These are phyloP conservation scores for Miichthys miiuy DNA, from an alignment of 2,797 vertebrate genomes.

Conservation along the genomic window DNA sequence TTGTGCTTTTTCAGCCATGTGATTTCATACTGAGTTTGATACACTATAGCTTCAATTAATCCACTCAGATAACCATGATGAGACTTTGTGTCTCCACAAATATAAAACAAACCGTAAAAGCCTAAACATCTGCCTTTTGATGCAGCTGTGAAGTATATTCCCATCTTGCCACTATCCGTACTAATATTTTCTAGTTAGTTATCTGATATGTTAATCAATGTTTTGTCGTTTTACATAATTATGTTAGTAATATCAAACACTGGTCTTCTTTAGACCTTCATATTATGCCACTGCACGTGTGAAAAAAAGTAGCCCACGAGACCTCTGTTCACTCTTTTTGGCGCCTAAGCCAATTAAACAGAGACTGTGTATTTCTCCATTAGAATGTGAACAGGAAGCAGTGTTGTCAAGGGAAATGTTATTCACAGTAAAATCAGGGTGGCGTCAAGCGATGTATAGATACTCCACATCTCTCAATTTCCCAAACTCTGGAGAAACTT, in stretches of 20 bases:
- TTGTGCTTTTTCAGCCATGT: neutral
- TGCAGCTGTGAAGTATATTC: neutral
- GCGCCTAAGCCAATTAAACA: neutral
- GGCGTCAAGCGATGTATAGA: neutral
- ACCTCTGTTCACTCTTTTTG: neutral
- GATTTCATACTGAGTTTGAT: neutral
- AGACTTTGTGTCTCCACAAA: neutral
- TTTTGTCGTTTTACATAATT: neutral
- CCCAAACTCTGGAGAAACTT: neutral
- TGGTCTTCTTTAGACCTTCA: neutral
- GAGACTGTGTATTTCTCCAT: constrained; percentile 3
- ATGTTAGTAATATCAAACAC: neutral
- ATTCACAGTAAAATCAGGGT: constrained; percentile 11
- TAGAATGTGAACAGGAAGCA: constrained; percentile 19
- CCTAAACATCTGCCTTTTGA: neutral
- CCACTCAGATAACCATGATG: neutral
- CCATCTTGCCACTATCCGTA: neutral
- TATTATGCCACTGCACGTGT: neutral
- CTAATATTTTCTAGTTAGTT: neutral
- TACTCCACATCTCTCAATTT: constrained; percentile 11
- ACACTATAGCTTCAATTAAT: neutral
- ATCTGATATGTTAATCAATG: neutral
- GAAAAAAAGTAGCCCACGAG: neutral
- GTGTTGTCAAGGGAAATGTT: constrained; percentile 21
- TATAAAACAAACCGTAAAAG: neutral